Base-by-base conservation (phyloP, 2,797 vertebrate genomes). In the Amblyopsis hoosieri region DNA sequence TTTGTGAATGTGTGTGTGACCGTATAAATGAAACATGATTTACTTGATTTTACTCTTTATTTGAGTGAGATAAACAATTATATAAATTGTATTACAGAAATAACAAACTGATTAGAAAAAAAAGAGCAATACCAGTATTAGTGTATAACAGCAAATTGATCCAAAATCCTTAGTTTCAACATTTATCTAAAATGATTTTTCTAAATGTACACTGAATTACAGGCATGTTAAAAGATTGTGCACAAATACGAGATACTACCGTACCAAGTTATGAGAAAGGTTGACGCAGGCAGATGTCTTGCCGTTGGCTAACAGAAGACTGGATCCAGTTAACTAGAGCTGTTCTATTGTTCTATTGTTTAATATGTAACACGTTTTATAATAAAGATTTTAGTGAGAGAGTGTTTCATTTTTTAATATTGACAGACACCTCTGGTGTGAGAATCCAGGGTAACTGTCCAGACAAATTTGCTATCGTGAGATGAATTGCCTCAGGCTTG, bases 201-300 rank as follows among this genome's bases (percentile, higher is more conserved):
- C 3, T 29, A 29, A 37, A 37, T 9, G 33, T 37, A 37, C 33
- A 37, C 23, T 29, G 23, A 29, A 29, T 29, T 29, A 29, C 23
- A 29, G 23, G 23, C 23, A 29, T 29, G 33, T 37, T 9, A 8
- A 37, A 37, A 37, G 14, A 55, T n/a, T 33, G 50, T 49, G 31
- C 54, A 17, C 29, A 14, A 45, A 62, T 11, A 60, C 10, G 4
- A 48, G 3, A 19, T 17, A 14, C n/a, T 15, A 9, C 49, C 14
- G 48, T 23, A 23, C 23, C 23, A 15, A 59, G 57, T 59, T 31
- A 81, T 75, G 83, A 60, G 31, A 23, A 58, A 6, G 61, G 55
- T 47, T 0, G 17, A 53, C 31, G 53, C 13, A 23, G 14, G 8
- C 12, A 10, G 8, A 12, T 53, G 50, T 73, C 48, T 14, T 17